Base-by-base conservation (phyloP, 2,888 invertebrate genomes). In the Trachelus stipa region DNA sequence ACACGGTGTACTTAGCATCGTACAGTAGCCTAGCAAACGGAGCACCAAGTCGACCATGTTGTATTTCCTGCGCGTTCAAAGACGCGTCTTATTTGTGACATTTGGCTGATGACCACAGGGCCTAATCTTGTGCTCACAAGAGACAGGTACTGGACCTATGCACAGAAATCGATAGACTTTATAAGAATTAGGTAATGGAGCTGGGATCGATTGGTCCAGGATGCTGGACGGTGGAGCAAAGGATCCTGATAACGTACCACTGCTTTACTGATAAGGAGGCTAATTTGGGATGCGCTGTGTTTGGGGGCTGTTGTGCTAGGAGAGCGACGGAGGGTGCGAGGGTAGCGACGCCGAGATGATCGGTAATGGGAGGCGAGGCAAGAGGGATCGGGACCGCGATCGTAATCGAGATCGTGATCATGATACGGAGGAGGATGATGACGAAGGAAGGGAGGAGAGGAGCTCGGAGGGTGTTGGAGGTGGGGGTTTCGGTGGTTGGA, bases 401-500 rank as follows among this genome's bases (percentile, higher is more conserved):
- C 73, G 73, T 68, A 75, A 79, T 73, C 76, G 85, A 81, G 89
- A 90, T 84, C 88, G 90, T 87, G 89, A 91, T 88, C 89, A 89
- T 85, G 91, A 90, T 87, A 88, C 89, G 85, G 90, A 91, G 88
- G 79, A 69, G 81, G 90, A 90, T 86, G 89, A 89, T 84, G 91
- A 91, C 81, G 90, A 88, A 87, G 89, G 88, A 87, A 90, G 90
- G 89, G 91, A 89, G 84, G 90, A 91, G 85, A 90, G 90, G 87
- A 90, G 87, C 90, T 90, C 90, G 86, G 90, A 90, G 89, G 88
- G 90, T 90, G 90, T 90, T 88, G 88, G 90, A 90, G 91, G 90
- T 89, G 91, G 91, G 89, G 91, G 91, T 91, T 91, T 91, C 88
- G 97, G 96, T 94, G 97, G 97, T 94, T 96, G 97, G 94, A 96